Evolutionary conservation across 2,888 invertebrate genomes (phyloP), one percentile per base, ranked within the genome.

Genomic region (Hirtodrosophila confusa): DNA sequence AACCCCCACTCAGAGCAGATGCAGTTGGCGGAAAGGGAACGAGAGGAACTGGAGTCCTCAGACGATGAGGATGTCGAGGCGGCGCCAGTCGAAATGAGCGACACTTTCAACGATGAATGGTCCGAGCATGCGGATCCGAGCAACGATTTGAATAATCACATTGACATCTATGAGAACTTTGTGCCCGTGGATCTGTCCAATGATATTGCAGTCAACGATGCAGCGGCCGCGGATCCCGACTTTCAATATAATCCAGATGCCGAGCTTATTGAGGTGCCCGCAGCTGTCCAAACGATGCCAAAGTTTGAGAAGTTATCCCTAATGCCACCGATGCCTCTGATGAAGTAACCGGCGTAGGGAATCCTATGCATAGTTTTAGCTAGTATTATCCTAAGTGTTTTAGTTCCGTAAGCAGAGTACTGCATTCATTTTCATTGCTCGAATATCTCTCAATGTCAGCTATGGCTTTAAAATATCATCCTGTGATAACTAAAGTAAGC

Each of bases 151-250:
- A 82, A 84, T 60, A 90, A 90, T 70, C 82, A 89, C 57, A 90
- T 91, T 69, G 90, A 91, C 72, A 78, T 68, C 35, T 89, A 88
- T 58, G 88, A 89, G 53, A 73, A 74, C 45, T 69, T 68, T 44
- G 74, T 80, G 39, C 91, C 91, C 36, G 72, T 90, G 35, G 91
- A 92, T 87, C 80, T 92, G 54, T 91, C 91, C 51, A 91, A 92
- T 75, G 92, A 92, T 64, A 91, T 92, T 72, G 90, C 89, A 8
- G 88, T 92, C 35, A 92, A 92, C 67, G 88, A 91, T 73, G 68
- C 88, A 48, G 80, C 91, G 17, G 91, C 91, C 12, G 88, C 89
- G 35, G 82, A 90, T 66, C 72, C 86, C 4, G 78, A 89, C 39
- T 90, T 88, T 31, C 88, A 90, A 7, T 45, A 75, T 12, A 88